Evolutionary conservation across 2,113 vertebrate genomes (phyloP).

Genomic region (Pica pica): DNA sequence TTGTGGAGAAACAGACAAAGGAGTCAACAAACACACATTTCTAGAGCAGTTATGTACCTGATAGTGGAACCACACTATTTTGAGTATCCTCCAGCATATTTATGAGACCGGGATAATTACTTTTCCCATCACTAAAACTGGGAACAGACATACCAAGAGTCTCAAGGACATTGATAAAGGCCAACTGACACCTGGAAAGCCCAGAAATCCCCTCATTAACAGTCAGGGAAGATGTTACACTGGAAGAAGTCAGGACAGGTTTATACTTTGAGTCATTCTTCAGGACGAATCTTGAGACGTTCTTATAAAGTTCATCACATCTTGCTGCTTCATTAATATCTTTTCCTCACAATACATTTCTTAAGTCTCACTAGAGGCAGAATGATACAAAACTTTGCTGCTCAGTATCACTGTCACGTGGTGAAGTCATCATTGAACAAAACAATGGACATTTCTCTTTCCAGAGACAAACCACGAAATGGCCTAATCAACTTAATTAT

Average conservation of each 20-base stretch:
- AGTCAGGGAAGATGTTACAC: background rate
- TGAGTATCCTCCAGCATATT: background rate
- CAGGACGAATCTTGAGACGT: background rate
- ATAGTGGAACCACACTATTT: background rate
- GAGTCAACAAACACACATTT: background rate
- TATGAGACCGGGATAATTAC: background rate
- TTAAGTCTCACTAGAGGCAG: background rate
- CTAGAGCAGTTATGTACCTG: background rate
- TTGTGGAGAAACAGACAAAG: background rate
- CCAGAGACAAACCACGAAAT: background rate
- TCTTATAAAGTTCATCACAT: background rate
- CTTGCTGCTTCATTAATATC: background rate
- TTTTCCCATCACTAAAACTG: background rate
- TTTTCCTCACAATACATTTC: background rate
- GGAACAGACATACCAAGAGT: background rate
- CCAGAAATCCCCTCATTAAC: too few relatives aligned
- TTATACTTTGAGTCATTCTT: background rate
- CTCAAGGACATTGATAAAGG: background rate
- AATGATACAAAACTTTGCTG: background rate
- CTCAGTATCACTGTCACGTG: background rate
- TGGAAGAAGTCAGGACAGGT: background rate
- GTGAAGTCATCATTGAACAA: background rate
- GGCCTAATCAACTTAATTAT: background rate
- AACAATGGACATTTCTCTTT: background rate
- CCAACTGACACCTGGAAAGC: background rate